These are phyloP conservation scores for Eubasilissa splendida DNA, from an alignment of 2,888 invertebrate genomes.

Conservation along the genomic window DNA sequence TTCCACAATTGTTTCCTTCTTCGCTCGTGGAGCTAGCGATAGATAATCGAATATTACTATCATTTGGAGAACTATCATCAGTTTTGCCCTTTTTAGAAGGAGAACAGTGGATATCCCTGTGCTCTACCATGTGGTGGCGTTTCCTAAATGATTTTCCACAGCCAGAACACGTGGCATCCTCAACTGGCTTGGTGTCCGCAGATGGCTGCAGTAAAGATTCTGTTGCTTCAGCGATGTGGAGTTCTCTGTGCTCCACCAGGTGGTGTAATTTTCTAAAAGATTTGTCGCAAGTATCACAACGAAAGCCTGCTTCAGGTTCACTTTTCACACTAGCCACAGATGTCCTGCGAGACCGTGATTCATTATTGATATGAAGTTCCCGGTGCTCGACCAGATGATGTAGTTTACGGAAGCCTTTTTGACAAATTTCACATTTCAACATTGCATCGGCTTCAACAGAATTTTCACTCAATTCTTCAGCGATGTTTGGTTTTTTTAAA, in stretches of 20 bases:
- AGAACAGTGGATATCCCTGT: slow-evolving; percentile 56
- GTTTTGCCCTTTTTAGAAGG: slow-evolving; percentile 61
- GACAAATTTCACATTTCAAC: slow-evolving; percentile 69
- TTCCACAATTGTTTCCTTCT: slow-evolving; percentile 62
- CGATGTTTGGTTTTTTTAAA: slow-evolving; percentile 9
- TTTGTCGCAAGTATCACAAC: slow-evolving; percentile 71
- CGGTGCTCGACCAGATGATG: slow-evolving; percentile 71
- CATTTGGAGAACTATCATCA: slow-evolving; percentile 23
- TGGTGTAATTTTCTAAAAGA: slow-evolving; percentile 71
- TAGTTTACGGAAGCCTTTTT: slow-evolving; percentile 69
- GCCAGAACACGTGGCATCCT: slow-evolving; percentile 54
- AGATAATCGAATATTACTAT: slow-evolving; percentile 50
- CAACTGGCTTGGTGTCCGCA: slow-evolving; percentile 59
- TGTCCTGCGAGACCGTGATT: slow-evolving; percentile 52
- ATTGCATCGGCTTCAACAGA: slow-evolving; percentile 61
- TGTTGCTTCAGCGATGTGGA: slow-evolving; percentile 62
- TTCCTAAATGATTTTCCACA: slow-evolving; percentile 57
- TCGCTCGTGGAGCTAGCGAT: slow-evolving; percentile 54
- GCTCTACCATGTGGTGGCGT: slow-evolving; percentile 56
- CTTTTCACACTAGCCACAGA: slow-evolving; percentile 53
- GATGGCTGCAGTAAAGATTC: slow-evolving; percentile 49
- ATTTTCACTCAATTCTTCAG: slow-evolving; percentile 62
- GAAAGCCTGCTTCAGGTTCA: slow-evolving; percentile 63
- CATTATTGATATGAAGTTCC: slow-evolving; percentile 58
- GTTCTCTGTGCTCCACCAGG: slow-evolving; percentile 70